Conservation (phyloP, 2,797 vertebrate genomes). For the Rhodeus uyekii region DNA sequence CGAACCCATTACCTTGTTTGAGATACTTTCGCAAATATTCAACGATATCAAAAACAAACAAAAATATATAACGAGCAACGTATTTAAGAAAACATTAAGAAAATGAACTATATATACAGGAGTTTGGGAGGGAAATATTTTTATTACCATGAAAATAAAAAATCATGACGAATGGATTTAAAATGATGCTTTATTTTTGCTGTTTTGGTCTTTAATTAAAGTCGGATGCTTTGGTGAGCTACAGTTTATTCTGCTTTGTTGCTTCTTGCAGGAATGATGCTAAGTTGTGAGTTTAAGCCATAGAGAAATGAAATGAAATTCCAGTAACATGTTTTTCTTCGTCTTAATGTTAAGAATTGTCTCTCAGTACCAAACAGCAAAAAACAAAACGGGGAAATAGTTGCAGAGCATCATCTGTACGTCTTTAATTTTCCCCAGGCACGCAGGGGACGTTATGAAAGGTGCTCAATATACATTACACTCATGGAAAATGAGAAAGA, state of each 20-base stretch:
- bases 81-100: no score
- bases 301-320: slow-evolving; percentile 47
- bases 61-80: no score
- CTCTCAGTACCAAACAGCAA: slow-evolving; percentile 40
- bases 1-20: no score
- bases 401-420: slow-evolving; percentile 39
- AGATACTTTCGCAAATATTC: no score
- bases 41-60: no score
- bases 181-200: not conserved
- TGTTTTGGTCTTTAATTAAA: no score
- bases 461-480: slow-evolving; percentile 24
- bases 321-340: slow-evolving; percentile 45
- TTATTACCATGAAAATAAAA: no score
- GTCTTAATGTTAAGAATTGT: slow-evolving; percentile 44
- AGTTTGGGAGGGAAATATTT: no score
- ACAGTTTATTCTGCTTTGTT: not conserved
- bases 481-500: not conserved
- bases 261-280: not conserved
- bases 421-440: slow-evolving; percentile 52
- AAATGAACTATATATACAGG: no score
- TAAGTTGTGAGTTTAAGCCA: slow-evolving; percentile 12
- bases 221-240: no score
- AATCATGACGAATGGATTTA: not conserved
- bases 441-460: slow-evolving; percentile 27
- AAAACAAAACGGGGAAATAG: slow-evolving; percentile 44